Conservation (phyloP, 2,888 invertebrate genomes). For the Dicyrtoma fusca region DNA sequence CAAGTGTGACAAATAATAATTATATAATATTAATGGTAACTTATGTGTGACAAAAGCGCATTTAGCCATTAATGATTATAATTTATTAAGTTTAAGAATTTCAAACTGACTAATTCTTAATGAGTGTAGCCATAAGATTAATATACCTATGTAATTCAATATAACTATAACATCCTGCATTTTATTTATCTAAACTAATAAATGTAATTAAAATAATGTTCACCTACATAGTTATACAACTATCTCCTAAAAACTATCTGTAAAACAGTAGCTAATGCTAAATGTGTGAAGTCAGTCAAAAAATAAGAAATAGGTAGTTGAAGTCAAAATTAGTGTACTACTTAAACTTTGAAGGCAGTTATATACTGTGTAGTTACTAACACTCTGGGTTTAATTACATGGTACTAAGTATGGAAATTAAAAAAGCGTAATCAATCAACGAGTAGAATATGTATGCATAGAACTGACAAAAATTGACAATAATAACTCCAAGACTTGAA, state of each 20-base stretch:
- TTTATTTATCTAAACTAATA: too few species aligned
- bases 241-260: too few species aligned
- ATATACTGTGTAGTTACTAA: too few species aligned
- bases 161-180: not conserved
- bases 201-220: too few species aligned
- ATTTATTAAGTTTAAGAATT: not conserved
- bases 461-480: not conserved
- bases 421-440: conserved; percentile 8
- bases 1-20: conserved; percentile 34
- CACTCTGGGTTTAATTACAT: not conserved
- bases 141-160: not conserved
- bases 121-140: not conserved
- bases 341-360: too few species aligned
- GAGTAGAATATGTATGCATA: not conserved
- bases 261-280: too few species aligned
- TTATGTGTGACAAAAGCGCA: too few species aligned
- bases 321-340: too few species aligned
- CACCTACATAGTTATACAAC: too few species aligned
- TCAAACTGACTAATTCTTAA: not conserved
- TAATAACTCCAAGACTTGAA: not conserved
- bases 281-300: too few species aligned
- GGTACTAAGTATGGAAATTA: not conserved
- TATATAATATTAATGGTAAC: not conserved
- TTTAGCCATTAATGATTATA: too few species aligned
- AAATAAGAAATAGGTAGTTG: too few species aligned